Conservation (phyloP, 2,888 invertebrate genomes). For the Pandemis heparana region DNA sequence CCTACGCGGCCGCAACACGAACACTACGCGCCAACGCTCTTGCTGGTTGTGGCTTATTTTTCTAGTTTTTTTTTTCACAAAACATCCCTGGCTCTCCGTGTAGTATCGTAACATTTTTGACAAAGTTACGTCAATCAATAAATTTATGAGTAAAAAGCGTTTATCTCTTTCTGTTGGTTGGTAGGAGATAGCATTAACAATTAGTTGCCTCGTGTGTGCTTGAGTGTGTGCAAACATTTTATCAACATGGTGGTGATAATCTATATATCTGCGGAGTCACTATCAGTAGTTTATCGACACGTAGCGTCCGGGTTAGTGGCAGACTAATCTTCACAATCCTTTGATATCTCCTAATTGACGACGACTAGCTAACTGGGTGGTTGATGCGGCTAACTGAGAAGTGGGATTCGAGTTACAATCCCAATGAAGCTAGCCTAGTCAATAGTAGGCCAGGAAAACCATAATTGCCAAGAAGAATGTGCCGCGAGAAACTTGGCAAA, state of each 20-base stretch:
- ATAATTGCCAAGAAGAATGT: no score
- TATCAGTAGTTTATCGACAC: slow-evolving; percentile 17
- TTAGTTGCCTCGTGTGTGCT: background rate
- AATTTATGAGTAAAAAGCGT: background rate
- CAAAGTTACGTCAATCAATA: background rate
- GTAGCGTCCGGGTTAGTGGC: slow-evolving; percentile 3
- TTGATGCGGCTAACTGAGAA: no score
- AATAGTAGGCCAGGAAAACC: no score
- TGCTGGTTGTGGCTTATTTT: no score
- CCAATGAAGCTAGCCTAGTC: no score
- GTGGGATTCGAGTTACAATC: no score
- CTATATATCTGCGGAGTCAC: slow-evolving; percentile 10
- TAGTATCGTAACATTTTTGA: background rate
- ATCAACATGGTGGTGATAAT: slow-evolving; percentile 22
- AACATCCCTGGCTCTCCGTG: no score
- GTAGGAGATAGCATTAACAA: background rate
- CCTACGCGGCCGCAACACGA: no score
- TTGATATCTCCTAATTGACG: background rate
- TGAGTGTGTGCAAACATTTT: slow-evolving; percentile 26
- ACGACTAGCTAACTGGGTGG: no score
- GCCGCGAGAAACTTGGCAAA: no score
- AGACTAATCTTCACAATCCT: background rate
- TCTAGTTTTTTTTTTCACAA: no score
- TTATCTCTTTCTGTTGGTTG: slow-evolving; percentile 2
- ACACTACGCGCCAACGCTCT: no score